Percentiles rank a stretch among this genome's conserved stretches.
These are phyloP conservation scores for Smithornis capensis DNA, from an alignment of 2,113 vertebrate genomes.

Conservation along the genomic window DNA sequence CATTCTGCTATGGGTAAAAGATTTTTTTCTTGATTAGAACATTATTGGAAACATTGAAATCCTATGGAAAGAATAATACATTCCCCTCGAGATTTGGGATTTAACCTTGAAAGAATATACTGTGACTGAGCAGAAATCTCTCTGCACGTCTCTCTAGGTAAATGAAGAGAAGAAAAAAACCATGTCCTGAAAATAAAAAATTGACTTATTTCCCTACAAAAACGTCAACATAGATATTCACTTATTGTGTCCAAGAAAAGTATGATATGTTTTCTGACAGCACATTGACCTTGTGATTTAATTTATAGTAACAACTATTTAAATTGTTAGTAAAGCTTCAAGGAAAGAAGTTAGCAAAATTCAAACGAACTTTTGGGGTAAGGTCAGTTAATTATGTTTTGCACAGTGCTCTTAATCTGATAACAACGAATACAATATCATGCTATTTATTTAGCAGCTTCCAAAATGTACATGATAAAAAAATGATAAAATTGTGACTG, in stretches of 20 bases:
- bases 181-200: not conserved
- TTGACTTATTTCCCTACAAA: slow-evolving; percentile 11
- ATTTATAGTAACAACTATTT: slow-evolving; percentile 38
- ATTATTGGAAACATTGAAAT: not conserved
- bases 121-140: not conserved
- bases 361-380: slow-evolving; percentile 21
- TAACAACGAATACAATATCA: not conserved
- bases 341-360: slow-evolving; percentile 45
- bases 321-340: slow-evolving; percentile 34
- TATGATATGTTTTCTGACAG: not conserved
- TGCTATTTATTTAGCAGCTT: slow-evolving; percentile 4
- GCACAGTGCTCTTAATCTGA: slow-evolving; percentile 11
- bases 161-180: not conserved
- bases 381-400: slow-evolving; percentile 50
- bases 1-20: not conserved
- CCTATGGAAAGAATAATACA: not conserved
- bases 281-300: slow-evolving; percentile 20
- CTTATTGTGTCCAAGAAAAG: not conserved
- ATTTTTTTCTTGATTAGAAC: not conserved
- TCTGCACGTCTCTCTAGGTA: not conserved
- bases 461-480: not conserved
- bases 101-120: not conserved
- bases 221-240: slow-evolving; percentile 1
- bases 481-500: not conserved
- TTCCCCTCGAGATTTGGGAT: not conserved